Evolutionary conservation across 2,888 invertebrate species (phyloP).

Genomic region (Incurvaria masculella): DNA sequence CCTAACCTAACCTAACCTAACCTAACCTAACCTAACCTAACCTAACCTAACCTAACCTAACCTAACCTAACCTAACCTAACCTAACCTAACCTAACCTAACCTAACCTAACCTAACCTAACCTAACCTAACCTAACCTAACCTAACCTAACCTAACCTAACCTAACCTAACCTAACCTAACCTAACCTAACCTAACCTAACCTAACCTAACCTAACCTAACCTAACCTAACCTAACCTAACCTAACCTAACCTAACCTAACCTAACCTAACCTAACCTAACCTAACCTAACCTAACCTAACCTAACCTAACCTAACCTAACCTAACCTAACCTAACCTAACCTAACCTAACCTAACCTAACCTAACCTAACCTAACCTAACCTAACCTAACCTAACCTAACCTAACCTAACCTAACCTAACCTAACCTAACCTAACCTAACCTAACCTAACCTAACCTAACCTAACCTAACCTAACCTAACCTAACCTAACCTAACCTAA

Average conservation of each 20-base stretch:
- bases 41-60: constrained; percentile 13
- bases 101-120: constrained; percentile 14
- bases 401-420: constrained; percentile 12
- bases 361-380: constrained; percentile 11
- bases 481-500: constrained; percentile 13
- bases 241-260: constrained; percentile 17
- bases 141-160: constrained; percentile 16
- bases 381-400: constrained; percentile 13
- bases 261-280: constrained; percentile 16
- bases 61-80: constrained; percentile 14
- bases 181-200: constrained; percentile 15
- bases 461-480: constrained; percentile 12
- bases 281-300: constrained; percentile 16
- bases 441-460: constrained; percentile 10
- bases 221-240: constrained; percentile 17
- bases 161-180: constrained; percentile 15
- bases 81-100: constrained; percentile 14
- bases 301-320: constrained; percentile 15
- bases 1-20: constrained; percentile 13
- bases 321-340: constrained; percentile 12
- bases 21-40: constrained; percentile 13
- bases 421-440: constrained; percentile 8
- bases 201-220: constrained; percentile 15
- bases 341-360: constrained; percentile 10
- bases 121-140: constrained; percentile 14